Percentiles rank a stretch among this genome's conserved stretches.
These are phyloP conservation scores for Lampris megalopsis DNA, from an alignment of 2,113 vertebrate genomes.

Conservation along the genomic window DNA sequence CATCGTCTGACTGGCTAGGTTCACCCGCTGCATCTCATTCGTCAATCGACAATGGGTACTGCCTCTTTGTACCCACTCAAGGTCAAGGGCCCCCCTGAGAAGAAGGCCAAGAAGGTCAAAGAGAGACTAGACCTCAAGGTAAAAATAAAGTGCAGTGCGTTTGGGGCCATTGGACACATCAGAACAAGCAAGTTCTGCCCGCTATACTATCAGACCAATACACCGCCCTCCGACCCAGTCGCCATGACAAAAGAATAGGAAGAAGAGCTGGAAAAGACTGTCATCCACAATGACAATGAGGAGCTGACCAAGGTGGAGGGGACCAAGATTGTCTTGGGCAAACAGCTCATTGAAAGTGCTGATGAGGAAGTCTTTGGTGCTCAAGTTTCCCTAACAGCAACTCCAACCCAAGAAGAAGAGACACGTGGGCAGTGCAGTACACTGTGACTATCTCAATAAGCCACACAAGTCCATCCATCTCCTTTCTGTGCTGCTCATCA, in stretches of 20 bases:
- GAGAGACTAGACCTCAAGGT: slow-evolving; percentile 98
- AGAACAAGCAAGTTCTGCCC: slow-evolving; percentile 99
- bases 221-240: slow-evolving; percentile 96
- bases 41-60: too few species aligned
- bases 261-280: slow-evolving; percentile 97
- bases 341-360: slow-evolving; percentile 97
- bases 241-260: slow-evolving; percentile 99
- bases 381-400: slow-evolving; percentile 98
- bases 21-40: too few species aligned
- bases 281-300: slow-evolving; percentile 98
- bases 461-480: slow-evolving; percentile 97
- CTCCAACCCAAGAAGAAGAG: slow-evolving; percentile 97
- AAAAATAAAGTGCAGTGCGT: slow-evolving; percentile 93
- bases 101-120: slow-evolving; percentile 97
- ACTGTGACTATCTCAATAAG: slow-evolving; percentile 97
- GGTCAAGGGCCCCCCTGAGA: slow-evolving; percentile 95
- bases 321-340: slow-evolving; percentile 97
- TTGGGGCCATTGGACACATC: slow-evolving; percentile 98
- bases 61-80: slow-evolving; percentile 55
- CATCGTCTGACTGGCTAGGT: too few species aligned
- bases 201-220: slow-evolving; percentile 98
- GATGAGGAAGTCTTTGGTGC: slow-evolving; percentile 97
- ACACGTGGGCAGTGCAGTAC: slow-evolving; percentile 92
- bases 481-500: too few species aligned
- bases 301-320: slow-evolving; percentile 99